Evolutionary conservation across 2,797 vertebrate species (phyloP).

Genomic region (Meda fulgida): DNA sequence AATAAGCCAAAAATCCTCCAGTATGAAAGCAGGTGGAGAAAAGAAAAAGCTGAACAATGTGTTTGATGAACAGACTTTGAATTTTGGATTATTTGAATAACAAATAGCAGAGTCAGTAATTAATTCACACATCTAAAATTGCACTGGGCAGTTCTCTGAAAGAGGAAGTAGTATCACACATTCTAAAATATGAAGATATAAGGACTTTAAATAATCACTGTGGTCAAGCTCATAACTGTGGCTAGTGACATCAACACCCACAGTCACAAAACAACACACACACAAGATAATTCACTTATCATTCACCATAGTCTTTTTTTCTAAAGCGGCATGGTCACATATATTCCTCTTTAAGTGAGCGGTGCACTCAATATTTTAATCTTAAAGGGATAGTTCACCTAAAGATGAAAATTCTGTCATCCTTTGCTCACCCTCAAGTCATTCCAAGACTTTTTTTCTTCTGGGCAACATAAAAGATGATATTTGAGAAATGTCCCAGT

Average conservation of each 20-base stretch:
- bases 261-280: constrained; percentile 1
- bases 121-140: constrained; percentile 36
- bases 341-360: neutral
- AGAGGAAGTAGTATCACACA: constrained; percentile 22
- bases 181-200: constrained; percentile 15
- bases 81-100: constrained; percentile 33
- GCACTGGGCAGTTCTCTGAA: constrained; percentile 15
- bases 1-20: constrained; percentile 19
- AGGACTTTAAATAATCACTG: constrained; percentile 26
- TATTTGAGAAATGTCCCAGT: too few relatives aligned
- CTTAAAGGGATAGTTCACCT: neutral
- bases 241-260: constrained; percentile 30
- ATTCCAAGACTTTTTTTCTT: neutral
- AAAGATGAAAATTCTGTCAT: neutral
- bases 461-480: neutral
- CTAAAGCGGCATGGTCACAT: neutral
- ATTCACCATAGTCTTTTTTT: neutral
- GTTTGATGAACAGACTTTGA: constrained; percentile 30
- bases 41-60: constrained; percentile 9
- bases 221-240: constrained; percentile 36
- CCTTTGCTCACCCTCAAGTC: neutral
- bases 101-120: constrained; percentile 9
- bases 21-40: constrained; percentile 23
- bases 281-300: neutral
- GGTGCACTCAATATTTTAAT: neutral